phyloP scores from a whole-genome alignment of 2,797 vertebrate species.

The Delichon dasypus region DNA sequence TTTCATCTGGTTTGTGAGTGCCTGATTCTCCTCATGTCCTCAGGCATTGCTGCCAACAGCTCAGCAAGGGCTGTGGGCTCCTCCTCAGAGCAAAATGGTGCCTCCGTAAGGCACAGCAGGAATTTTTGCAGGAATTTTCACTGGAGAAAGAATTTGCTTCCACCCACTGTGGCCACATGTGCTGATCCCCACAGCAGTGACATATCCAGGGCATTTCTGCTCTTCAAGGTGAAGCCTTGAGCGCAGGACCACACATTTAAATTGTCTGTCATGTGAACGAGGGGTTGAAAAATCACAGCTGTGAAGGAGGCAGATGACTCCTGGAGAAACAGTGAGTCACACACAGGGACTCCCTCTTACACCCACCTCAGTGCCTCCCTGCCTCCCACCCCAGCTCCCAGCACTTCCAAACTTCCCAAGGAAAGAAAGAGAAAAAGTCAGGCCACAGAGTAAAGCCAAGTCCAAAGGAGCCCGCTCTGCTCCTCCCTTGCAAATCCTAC shows the following conservation, averaged over 20 bases:
- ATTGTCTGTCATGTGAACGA: neutral
- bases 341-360: neutral
- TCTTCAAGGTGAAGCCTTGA: neutral
- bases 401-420: neutral
- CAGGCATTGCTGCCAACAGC: neutral
- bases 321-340: neutral
- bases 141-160: neutral
- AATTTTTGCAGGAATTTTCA: neutral
- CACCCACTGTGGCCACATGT: neutral
- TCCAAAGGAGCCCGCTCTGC: fast-evolving
- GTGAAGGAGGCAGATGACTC: neutral
- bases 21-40: neutral
- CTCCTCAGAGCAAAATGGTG: neutral
- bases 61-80: neutral
- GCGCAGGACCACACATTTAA: neutral
- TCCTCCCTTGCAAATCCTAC: neutral
- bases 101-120: neutral
- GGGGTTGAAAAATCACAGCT: neutral
- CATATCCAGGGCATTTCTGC: neutral
- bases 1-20: neutral
- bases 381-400: neutral
- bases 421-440: neutral
- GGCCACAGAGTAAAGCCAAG: neutral
- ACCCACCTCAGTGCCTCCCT: neutral
- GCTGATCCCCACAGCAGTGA: neutral